These are phyloP conservation scores for Pocota personata DNA, from an alignment of 2,888 invertebrate species.

Conservation along the genomic window DNA sequence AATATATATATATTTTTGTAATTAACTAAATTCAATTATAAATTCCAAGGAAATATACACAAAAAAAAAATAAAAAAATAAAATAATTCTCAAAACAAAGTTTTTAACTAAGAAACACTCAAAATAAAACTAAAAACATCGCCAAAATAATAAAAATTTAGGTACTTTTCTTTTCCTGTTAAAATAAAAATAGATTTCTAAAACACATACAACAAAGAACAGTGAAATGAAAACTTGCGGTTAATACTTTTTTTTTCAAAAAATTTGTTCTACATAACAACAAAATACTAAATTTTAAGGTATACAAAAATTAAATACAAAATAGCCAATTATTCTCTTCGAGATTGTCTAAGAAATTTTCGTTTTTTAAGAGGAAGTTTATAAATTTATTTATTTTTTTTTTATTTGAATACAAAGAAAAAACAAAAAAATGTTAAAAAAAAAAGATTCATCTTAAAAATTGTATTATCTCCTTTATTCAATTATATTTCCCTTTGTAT, in stretches of 20 bases:
- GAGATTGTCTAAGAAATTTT: constrained; percentile 69
- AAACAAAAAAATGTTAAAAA: background rate
- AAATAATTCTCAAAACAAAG: background rate
- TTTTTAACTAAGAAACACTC: background rate
- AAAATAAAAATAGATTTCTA: background rate
- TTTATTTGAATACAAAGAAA: constrained; percentile 51
- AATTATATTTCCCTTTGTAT: constrained; percentile 48
- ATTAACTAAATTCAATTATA: constrained; percentile 52
- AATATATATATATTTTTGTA: constrained; percentile 48
- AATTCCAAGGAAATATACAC: constrained; percentile 58
- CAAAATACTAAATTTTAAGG: constrained; percentile 7
- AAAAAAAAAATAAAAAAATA: constrained; percentile 32
- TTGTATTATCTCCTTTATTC: constrained; percentile 69
- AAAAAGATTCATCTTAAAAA: constrained; percentile 62
- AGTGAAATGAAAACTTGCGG: background rate
- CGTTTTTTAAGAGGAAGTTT: constrained; percentile 58
- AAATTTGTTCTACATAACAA: constrained; percentile 12
- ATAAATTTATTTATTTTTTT: constrained; percentile 66
- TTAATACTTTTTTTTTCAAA: constrained; percentile 58
- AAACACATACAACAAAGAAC: constrained; percentile 32
- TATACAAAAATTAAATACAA: constrained; percentile 21
- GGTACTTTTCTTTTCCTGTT: background rate
- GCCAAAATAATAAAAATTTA: constrained; percentile 17
- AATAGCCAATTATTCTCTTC: constrained; percentile 54
- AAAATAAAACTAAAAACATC: constrained; percentile 9